Base-by-base conservation (phyloP, 2,113 vertebrate genomes). In the Nesogale talazaci region DNA sequence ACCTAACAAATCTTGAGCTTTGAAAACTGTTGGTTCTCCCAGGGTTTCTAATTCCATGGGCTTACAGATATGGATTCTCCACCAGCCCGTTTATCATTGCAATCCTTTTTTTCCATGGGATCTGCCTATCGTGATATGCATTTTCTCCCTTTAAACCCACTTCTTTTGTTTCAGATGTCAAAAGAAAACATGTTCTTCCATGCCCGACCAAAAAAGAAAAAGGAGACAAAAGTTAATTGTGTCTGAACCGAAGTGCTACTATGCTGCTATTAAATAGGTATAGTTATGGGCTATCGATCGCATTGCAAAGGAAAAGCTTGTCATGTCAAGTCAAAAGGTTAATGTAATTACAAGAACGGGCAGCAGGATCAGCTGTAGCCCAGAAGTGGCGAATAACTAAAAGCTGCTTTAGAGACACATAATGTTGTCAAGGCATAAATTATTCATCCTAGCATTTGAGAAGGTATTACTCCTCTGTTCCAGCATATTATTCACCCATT, bases 371-470 rank as follows among this genome's bases (percentile, higher is more conserved):
- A 98, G 98, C 98, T 98, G 97, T 98, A 98, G 97, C 97, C 97
- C 97, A 97, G 96, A 98, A 98, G 94, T 98, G 97, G 97, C 76
- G 93, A 98, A 98, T 98, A 98, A 98, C 97, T 98, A 98, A 98
- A 98, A 98, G 98, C 98, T 98, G 97, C 98, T 98, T 98, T 98
- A 97, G 98, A 98, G 98, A 98, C 98, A 98, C 97, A 98, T 98
- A 98, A 98, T 98, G 98, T 98, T 98, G 98, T 98, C 98, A 98
- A 98, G 98, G 98, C 98, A 98, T 98, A 98, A 98, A 98, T 98
- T 98, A 98, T 98, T 98, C 98, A 98, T 98, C 96, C 97, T 96
- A 98, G 95, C 97, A 97, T 98, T 98, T 0, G 78, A 98, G 97
- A 97, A 98, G 97, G 98, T 98, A 98, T 98, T 98, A 98, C 97